phyloP scores from a whole-genome alignment of 1,140 invertebrate species.

The Mya arenaria region DNA sequence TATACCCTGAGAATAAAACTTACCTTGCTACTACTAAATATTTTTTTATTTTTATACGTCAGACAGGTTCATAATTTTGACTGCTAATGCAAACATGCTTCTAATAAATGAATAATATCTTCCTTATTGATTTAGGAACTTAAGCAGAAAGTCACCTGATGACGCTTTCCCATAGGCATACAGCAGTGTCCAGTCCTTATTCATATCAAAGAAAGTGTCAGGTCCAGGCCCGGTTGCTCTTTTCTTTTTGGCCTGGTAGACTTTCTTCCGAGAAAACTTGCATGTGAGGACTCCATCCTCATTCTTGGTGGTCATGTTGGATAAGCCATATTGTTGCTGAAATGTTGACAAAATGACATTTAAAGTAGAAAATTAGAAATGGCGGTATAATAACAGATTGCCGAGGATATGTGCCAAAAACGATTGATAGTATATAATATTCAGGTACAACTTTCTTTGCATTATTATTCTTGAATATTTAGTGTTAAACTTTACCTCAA shows the following conservation, averaged over 20 bases:
- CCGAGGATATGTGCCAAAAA: not conserved
- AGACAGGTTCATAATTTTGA: not conserved
- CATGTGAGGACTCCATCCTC: constrained; percentile 20
- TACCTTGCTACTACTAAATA: not conserved
- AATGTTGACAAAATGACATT: not conserved
- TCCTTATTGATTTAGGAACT: not conserved
- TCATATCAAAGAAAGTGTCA: constrained; percentile 38
- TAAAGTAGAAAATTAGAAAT: too few relatives aligned
- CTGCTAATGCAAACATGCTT: not conserved
- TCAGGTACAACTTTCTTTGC: not conserved
- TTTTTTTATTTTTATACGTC: not conserved
- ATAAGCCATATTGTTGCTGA: constrained; percentile 22
- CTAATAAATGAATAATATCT: not conserved
- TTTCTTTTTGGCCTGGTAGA: not conserved
- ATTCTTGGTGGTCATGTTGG: not conserved
- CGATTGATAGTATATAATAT: not conserved
- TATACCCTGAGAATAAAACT: not conserved
- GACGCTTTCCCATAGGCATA: constrained; percentile 35
- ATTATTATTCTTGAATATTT: not conserved
- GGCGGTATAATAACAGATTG: too few relatives aligned
- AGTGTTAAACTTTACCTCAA: not conserved
- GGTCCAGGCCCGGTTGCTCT: not conserved
- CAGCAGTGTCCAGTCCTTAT: constrained; percentile 18
- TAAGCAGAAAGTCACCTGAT: not conserved
- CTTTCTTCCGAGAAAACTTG: constrained; percentile 14